Conservation (phyloP, 2,113 vertebrate species). For the Crotophaga sulcirostris region DNA sequence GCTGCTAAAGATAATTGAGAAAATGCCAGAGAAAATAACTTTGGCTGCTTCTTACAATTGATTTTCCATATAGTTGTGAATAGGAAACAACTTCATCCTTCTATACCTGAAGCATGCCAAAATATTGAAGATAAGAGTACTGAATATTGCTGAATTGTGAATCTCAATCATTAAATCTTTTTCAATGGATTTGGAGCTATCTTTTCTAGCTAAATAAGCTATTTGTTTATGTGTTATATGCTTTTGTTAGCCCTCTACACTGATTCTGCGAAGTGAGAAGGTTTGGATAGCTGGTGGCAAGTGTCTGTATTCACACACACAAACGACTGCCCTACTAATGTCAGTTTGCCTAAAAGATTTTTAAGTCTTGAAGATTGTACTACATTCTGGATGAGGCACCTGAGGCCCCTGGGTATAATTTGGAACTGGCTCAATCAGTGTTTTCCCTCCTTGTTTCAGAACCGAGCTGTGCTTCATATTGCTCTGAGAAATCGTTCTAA, state of each 20-base stretch:
- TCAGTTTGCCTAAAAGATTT: not conserved
- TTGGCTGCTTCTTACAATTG: not conserved
- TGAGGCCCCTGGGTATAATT: not conserved
- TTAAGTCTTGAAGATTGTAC: not conserved
- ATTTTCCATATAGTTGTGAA: not conserved
- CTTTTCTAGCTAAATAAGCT: not conserved
- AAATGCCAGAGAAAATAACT: not conserved
- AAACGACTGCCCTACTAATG: not conserved
- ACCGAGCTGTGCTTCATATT: constrained; percentile 92
- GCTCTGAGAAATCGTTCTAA: constrained; percentile 95
- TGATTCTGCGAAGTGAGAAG: not conserved
- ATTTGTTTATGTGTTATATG: not conserved
- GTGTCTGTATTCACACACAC: not conserved
- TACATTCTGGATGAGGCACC: not conserved
- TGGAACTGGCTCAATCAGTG: not conserved
- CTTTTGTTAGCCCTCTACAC: not conserved
- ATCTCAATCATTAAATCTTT: not conserved
- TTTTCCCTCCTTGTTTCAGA: constrained; percentile 66
- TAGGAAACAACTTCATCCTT: not conserved
- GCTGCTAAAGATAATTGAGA: not conserved
- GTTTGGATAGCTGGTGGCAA: not conserved
- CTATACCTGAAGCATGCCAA: not conserved
- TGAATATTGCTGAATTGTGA: not conserved
- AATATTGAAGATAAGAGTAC: not conserved
- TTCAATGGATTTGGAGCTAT: not conserved